Conservation (phyloP, 2,113 vertebrate genomes). For the Camelus dromedarius region DNA sequence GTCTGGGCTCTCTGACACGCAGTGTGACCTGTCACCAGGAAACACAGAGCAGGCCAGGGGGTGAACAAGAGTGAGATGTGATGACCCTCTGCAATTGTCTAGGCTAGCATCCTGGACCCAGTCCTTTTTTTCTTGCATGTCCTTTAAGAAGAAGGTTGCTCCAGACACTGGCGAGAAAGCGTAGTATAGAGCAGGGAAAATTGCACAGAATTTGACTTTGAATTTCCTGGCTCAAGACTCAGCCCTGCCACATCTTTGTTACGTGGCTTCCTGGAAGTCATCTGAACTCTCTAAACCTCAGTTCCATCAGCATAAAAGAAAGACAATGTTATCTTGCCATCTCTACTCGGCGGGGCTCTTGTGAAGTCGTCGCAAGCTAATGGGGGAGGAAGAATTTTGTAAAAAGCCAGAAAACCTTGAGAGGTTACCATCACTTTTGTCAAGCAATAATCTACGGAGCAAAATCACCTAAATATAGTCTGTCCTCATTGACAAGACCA, state of each 20-base stretch:
- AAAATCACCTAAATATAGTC: neutral
- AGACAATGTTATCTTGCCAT: neutral
- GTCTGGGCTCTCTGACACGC: neutral
- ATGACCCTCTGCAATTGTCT: neutral
- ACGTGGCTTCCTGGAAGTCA: neutral
- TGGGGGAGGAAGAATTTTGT: neutral
- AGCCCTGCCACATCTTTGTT: neutral
- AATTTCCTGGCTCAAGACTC: neutral
- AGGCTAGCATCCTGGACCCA: neutral
- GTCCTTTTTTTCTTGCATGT: neutral
- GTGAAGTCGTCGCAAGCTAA: neutral
- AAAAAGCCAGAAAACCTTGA: conserved; percentile 1
- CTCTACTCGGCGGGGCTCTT: neutral
- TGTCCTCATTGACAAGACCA: neutral
- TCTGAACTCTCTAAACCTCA: neutral
- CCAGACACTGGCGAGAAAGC: neutral
- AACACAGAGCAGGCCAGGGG: neutral
- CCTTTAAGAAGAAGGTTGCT: neutral
- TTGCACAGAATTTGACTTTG: neutral
- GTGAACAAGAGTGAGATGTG: neutral
- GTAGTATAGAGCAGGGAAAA: neutral
- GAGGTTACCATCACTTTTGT: neutral
- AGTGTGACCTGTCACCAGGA: neutral
- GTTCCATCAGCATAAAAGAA: neutral
- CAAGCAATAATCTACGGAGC: neutral